A percentile compares a stretch with the other conserved stretches of the same genome.
phyloP scores from a whole-genome alignment of 2,113 vertebrate species.

The Mirounga angustirostris region DNA sequence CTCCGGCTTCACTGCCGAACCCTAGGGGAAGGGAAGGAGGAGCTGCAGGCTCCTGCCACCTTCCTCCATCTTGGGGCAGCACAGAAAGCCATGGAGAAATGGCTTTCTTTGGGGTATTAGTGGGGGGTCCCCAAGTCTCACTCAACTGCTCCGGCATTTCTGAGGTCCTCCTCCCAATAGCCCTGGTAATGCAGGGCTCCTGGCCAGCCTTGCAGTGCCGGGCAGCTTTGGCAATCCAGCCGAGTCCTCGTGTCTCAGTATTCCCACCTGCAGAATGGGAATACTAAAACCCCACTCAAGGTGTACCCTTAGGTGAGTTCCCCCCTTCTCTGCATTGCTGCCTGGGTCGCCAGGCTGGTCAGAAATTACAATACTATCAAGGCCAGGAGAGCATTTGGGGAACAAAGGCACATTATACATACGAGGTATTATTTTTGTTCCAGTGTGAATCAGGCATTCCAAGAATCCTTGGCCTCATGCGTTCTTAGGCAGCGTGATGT shows the following conservation, averaged over 20 bases:
- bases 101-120: background rate
- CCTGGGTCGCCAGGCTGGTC: background rate
- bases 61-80: background rate
- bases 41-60: background rate
- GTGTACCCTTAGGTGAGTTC: background rate
- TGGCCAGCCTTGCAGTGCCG: background rate
- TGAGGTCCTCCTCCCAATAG: background rate
- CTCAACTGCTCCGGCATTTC: background rate
- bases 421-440: slow-evolving; percentile 71
- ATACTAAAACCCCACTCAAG: background rate
- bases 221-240: background rate
- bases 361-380: slow-evolving; percentile 31
- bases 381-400: slow-evolving; percentile 38
- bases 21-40: too few species aligned
- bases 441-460: slow-evolving; percentile 78
- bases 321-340: background rate
- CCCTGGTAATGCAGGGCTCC: background rate
- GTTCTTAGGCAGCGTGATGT: slow-evolving; percentile 69
- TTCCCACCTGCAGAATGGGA: background rate
- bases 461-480: slow-evolving; percentile 73
- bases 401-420: slow-evolving; percentile 68
- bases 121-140: background rate
- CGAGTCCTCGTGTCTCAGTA: background rate
- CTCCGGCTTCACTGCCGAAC: background rate
- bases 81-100: background rate